These are phyloP conservation scores for Amphipyra berbera DNA, from an alignment of 2,888 invertebrate species.

Conservation along the genomic window DNA sequence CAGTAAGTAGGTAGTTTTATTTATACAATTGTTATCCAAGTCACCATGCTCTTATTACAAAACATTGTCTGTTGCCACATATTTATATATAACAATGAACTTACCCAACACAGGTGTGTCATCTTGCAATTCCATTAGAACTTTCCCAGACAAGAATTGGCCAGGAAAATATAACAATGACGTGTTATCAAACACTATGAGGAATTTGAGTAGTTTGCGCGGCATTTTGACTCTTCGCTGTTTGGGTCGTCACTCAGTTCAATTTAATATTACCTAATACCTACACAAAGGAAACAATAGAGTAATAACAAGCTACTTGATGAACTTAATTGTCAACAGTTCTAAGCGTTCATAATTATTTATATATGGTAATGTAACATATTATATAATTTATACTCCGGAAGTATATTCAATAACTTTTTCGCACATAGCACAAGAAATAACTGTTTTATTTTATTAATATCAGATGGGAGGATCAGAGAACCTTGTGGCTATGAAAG, in stretches of 20 bases:
- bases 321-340: slow-evolving; percentile 23
- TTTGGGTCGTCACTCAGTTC: slow-evolving; percentile 10
- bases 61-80: neutral
- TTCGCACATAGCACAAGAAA: slow-evolving; percentile 13
- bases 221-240: slow-evolving; percentile 90
- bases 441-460: slow-evolving; percentile 19
- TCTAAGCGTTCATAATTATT: slow-evolving; percentile 37
- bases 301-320: slow-evolving; percentile 3
- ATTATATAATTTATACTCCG: slow-evolving; percentile 54
- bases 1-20: neutral
- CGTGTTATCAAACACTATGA: slow-evolving; percentile 98
- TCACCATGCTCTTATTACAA: neutral
- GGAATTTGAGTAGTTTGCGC: slow-evolving; percentile 96
- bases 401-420: slow-evolving; percentile 35
- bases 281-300: slow-evolving; percentile 17
- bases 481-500: slow-evolving; percentile 76
- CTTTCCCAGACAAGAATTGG: slow-evolving; percentile 97
- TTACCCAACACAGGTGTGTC: slow-evolving; percentile 97
- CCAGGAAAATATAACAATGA: slow-evolving; percentile 98
- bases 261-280: slow-evolving; percentile 27
- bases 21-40: neutral
- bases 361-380: slow-evolving; percentile 49
- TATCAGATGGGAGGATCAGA: slow-evolving; percentile 48
- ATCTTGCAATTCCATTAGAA: slow-evolving; percentile 97
- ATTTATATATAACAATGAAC: slow-evolving; percentile 57